Percentiles rank a stretch among this genome's conserved stretches.
Conservation (phyloP, 2,113 vertebrate species). For the Aegithalos caudatus region DNA sequence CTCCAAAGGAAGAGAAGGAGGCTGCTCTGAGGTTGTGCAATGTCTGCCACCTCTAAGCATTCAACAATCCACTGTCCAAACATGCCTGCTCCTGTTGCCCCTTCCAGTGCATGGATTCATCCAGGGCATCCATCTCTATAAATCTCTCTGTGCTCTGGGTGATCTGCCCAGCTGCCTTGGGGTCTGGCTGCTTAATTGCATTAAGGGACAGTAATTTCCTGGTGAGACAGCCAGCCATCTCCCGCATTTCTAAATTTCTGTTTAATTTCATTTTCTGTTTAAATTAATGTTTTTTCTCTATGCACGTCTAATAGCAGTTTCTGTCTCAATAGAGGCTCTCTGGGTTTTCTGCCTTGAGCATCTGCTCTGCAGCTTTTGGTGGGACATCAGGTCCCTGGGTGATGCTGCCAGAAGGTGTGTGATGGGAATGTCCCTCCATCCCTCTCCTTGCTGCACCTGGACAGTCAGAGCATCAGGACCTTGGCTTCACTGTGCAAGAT, state of each 20-base stretch:
- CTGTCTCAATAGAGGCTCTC: not conserved
- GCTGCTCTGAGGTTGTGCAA: not conserved
- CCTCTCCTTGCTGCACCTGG: not conserved
- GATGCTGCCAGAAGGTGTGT: not conserved
- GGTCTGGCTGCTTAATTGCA: not conserved
- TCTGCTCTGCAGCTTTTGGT: not conserved
- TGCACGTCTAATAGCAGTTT: not conserved
- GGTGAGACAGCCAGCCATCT: conserved; percentile 26
- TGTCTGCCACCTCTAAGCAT: not conserved
- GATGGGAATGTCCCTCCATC: not conserved
- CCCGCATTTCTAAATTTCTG: not conserved
- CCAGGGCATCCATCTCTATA: not conserved
- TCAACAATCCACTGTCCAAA: not conserved
- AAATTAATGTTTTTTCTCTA: conserved; percentile 2
- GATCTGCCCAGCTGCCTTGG: not conserved
- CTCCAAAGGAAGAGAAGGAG: not conserved
- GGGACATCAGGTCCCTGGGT: not conserved
- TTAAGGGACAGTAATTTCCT: conserved; percentile 52
- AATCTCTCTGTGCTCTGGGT: not conserved
- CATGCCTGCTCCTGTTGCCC: not conserved
- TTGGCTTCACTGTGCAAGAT: not conserved
- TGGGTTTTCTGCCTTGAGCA: not conserved
- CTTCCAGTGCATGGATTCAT: not conserved
- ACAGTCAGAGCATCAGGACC: not conserved
- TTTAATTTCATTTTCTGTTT: conserved; percentile 39